Evolutionary conservation across 2,888 invertebrate species (phyloP).

Genomic region (Bhutanitis thaidina): DNA sequence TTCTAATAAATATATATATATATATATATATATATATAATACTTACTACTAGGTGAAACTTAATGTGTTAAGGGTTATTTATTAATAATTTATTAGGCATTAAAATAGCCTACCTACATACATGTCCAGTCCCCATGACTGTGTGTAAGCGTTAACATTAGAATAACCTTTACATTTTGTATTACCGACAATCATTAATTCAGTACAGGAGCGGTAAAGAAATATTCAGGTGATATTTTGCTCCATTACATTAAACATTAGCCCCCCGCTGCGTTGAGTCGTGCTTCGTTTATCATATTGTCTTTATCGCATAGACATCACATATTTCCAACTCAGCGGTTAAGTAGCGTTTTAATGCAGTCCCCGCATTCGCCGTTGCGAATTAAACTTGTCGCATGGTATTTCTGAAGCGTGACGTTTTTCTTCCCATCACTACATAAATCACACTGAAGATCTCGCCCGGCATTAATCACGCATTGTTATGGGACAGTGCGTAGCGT

Average conservation of each 20-base stretch:
- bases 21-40: no score
- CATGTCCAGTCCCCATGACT: no score
- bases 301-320: constrained; percentile 47
- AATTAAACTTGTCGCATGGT: constrained; percentile 8
- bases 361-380: background rate
- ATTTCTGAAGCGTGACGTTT: constrained; percentile 1
- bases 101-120: no score
- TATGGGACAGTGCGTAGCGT: background rate
- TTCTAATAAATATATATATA: no score
- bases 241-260: constrained; percentile 64
- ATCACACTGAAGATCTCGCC: constrained; percentile 1
- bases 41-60: no score
- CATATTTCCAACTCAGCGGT: background rate
- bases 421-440: background rate
- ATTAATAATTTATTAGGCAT: no score
- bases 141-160: no score
- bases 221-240: constrained; percentile 25
- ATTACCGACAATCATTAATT: background rate
- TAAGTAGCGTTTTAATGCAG: constrained; percentile 1
- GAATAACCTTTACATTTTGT: no score
- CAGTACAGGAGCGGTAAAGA: background rate
- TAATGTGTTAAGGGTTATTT: no score
- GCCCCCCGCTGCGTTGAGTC: constrained; percentile 59
- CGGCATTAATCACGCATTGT: constrained; percentile 9
- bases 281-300: constrained; percentile 63